Percentiles rank a stretch among this genome's conserved stretches.
Conservation (phyloP, 2,797 vertebrate genomes). For the Vespertilio murinus region DNA sequence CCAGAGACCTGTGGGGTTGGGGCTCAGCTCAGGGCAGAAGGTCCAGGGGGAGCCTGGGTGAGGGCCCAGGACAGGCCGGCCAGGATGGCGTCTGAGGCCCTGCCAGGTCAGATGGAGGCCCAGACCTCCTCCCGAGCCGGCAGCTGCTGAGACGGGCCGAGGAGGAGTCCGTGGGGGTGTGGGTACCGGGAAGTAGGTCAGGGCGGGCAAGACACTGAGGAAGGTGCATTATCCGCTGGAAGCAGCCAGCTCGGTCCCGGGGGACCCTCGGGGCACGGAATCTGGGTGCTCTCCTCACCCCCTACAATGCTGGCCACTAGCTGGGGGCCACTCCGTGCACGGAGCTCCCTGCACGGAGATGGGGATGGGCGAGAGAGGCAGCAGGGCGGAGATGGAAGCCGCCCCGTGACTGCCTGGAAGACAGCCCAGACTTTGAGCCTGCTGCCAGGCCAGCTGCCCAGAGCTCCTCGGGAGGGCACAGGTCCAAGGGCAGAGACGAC, state of each 20-base stretch:
- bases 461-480: background rate
- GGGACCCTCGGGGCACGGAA: background rate
- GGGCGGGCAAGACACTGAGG: too few relatives aligned
- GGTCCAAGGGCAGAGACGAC: background rate
- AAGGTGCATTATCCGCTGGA: background rate
- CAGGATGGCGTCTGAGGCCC: background rate
- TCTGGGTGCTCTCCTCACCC: background rate
- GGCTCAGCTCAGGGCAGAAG: background rate
- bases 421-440: background rate
- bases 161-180: fast-evolving
- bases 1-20: background rate
- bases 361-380: background rate
- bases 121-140: background rate
- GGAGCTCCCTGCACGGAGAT: background rate
- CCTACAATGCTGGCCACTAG: fast-evolving
- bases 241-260: fast-evolving
- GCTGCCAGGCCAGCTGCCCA: background rate
- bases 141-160: too few relatives aligned
- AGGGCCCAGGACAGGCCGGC: background rate
- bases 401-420: background rate
- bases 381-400: fast-evolving
- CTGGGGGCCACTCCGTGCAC: background rate
- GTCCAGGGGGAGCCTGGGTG: fast-evolving
- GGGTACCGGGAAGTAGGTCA: fast-evolving
- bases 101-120: background rate